Evolutionary conservation across 2,888 invertebrate species (phyloP), one percentile per base, ranked within the genome.

Genomic region (Drosophila yooni): DNA sequence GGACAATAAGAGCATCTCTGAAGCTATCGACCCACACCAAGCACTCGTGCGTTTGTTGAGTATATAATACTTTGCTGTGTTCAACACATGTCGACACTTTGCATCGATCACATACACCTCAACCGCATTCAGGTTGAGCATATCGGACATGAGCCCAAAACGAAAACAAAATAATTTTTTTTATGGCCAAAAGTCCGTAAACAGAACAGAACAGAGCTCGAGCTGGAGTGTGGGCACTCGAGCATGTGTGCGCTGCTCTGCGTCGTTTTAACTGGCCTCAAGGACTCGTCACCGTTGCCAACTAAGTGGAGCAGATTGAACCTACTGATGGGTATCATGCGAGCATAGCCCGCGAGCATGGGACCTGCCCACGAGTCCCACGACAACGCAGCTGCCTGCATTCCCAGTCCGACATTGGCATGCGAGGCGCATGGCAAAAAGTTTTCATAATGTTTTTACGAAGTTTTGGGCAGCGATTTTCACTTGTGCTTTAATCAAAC

Each of bases 71-170:
- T 70, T 13, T 15, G 27, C n/a, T 56, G 56, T 56, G 82, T 54
- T 77, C 65, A 70, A 70, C 85, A 75, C 73, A 77, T 84, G 84
- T 76, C 84, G 64, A 68, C 57, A 67, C 76, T 76, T 63, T 74
- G 53, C 57, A 53, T 43, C 31, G 60, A 72, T 65, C 69, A 73
- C 65, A 36, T 66, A 66, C 75, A 70, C 63, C 70, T 77, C 31
- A 54, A 62, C 64, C 67, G 57, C 56, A 43, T 15, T 34, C 74
- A 63, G 62, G 65, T 70, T 15, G 43, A 31, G 29, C 11, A 29
- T 15, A 29, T n/a, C 31, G 33, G 43, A 34, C 38, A 52, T 34
- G 46, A 27, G 40, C 48, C 56, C 21, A 36, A 29, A 36, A 36
- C 1, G 18, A 21, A 53, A 13, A 13, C 25, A 54, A 54, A 10